These are phyloP conservation scores for Tenebrosternarchus preto DNA, from an alignment of 2,113 vertebrate species.

Conservation along the genomic window DNA sequence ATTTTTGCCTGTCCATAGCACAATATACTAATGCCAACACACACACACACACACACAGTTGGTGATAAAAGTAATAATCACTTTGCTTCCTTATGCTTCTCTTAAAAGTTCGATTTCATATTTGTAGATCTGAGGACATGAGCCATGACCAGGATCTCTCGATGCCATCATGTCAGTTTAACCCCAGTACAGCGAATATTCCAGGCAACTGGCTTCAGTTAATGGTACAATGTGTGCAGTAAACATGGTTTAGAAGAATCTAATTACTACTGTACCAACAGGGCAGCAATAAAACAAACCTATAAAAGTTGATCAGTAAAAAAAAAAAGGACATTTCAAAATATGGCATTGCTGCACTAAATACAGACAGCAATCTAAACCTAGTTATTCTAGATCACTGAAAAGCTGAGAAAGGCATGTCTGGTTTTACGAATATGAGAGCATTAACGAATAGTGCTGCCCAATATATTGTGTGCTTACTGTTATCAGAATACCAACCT, in stretches of 20 bases:
- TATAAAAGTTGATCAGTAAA: not conserved
- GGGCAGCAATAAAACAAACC: not conserved
- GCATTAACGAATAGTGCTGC: not conserved
- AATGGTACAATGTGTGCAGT: not conserved
- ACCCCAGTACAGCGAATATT: not conserved
- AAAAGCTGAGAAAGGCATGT: not conserved
- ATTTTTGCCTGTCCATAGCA: no score
- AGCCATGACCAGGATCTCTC: not conserved
- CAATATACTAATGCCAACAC: no score
- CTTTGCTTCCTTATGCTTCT: no score
- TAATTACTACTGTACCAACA: constrained; percentile 11
- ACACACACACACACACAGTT: no score
- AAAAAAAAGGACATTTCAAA: not conserved
- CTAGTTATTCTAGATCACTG: not conserved
- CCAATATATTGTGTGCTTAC: not conserved
- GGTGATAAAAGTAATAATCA: no score
- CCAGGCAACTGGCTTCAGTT: not conserved
- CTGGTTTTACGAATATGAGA: not conserved
- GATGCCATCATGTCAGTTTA: not conserved
- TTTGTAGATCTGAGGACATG: no score
- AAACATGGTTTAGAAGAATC: not conserved
- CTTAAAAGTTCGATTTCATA: no score
- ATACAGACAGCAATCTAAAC: not conserved
- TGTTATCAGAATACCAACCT: not conserved
- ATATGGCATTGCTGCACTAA: not conserved